Evolutionary conservation across 2,797 vertebrate genomes (phyloP), one percentile per base, ranked within the genome.

Genomic region (Falco berigora): DNA sequence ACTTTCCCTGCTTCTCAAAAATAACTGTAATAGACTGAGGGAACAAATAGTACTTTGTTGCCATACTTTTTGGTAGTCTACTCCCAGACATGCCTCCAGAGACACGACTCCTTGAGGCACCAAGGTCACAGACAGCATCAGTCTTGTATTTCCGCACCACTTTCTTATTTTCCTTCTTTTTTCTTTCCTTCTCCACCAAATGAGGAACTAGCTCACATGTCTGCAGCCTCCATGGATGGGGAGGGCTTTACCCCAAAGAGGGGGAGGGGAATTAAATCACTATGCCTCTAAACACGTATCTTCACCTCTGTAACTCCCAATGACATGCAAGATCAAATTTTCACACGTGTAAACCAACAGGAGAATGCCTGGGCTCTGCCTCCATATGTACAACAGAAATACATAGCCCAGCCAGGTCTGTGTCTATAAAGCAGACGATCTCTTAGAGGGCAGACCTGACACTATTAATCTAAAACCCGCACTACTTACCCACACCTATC

Each of bases 111-210:
- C 32, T 55, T 34, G 47, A 67, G 73, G 72, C 68, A 96, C 32
- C 83, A 95, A 96, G 91, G 88, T 90, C 95, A 94, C 40, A 81
- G 49, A 32, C 76, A 71, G 47, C 88, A 83, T 11, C 75, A 64
- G 68, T 23, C 90, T 77, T 9, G 5, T 55, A 44, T 32, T 73
- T 69, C 76, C 67, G 80, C 59, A 52, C 52, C n/a, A 36, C 52
- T 80, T 82, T 38, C 34, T 14, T 53, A 14, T 64, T 50, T 64
- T 69, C 13, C 25, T 63, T 50, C 34, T 53, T 30, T 47, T 58
- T 34, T 58, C 71, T 49, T 68, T 44, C 77, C 56, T 74, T 53
- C 50, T 53, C 32, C 23, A 32, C 18, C 66, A 59, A 56, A 46
- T 12, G 12, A 82, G 53, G 24, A 71, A 90, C n/a, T 44, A 42